Evolutionary conservation across 2,113 vertebrate species (phyloP), one percentile per base, ranked within the genome.

Genomic region (Strix uralensis): DNA sequence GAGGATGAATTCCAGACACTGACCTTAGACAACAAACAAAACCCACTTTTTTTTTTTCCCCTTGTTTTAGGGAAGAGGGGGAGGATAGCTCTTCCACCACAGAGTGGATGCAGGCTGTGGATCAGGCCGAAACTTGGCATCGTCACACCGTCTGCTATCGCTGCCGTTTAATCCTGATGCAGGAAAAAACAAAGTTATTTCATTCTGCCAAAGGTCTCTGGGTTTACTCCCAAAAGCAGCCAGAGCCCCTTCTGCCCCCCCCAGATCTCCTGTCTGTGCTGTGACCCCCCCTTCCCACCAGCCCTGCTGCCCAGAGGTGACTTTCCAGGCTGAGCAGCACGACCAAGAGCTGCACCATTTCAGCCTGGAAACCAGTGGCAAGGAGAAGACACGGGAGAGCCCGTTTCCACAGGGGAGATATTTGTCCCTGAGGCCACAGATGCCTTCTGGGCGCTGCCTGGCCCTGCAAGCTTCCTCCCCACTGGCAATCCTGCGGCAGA

Each of bases 141-240:
- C 7, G 0, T 3, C 2, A 1, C 27, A 20, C 30, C 4, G 3
- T 4, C 47, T 11, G 42, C 59, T 5, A 1, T 7, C 42, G 14
- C 66, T 20, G 65, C 21, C 11, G 1, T 34, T 61, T 54, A 80
- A 23, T 73, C 18, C 36, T 0, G 0, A 9, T 9, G 52, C 22
- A 18, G 12, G 23, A 10, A 38, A 52, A 61, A 22, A 19, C 25
- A 25, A 30, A 32, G 46, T 10, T 23, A 9, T 6, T 38, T 63
- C 2, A 0, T n/a, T 11, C 7, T 44, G 46, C 27, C 0, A 0
- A 15, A 5, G 14, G 13, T 16, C 23, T 71, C 1, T 2, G 65
- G 16, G 30, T 61, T 85, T 21, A 54, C 12, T 7, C 34, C 34
- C 14, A 11, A 29, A 23, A 9, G 19, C 40, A 12, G 16, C 5